Percentiles rank a stretch among this genome's conserved stretches.
Conservation (phyloP, 1,140 invertebrate genomes). For the Harpegnathos saltator region DNA sequence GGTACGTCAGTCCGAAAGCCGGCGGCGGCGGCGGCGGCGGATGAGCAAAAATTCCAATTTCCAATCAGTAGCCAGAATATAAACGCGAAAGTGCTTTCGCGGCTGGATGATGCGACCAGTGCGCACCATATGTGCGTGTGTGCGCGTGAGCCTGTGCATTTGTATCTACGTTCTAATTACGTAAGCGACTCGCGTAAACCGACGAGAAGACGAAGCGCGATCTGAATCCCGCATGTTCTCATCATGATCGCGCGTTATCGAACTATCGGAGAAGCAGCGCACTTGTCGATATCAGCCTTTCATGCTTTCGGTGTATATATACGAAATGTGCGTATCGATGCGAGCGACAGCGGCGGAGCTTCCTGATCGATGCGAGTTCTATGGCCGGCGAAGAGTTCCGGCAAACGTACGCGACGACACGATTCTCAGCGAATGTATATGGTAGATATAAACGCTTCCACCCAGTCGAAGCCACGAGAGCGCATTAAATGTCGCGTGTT, state of each 20-base stretch:
- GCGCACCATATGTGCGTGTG: too few relatives aligned
- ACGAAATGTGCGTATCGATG: constrained; percentile 9
- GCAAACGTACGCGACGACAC: background rate
- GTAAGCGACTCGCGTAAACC: background rate
- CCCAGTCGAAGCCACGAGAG: background rate
- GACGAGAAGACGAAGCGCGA: background rate
- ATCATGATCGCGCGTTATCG: background rate
- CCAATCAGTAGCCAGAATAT: constrained; percentile 14
- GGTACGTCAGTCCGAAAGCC: background rate
- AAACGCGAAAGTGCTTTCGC: constrained; percentile 24
- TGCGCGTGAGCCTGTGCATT: too few relatives aligned
- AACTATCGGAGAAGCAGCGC: background rate
- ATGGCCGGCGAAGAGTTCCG: background rate
- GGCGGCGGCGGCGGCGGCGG: background rate
- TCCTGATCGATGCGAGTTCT: constrained; percentile 42
- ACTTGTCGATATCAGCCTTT: background rate
- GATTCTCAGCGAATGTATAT: background rate
- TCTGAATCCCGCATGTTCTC: constrained; percentile 25
- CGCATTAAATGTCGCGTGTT: background rate
- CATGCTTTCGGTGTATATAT: background rate
- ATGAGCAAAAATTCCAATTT: constrained; percentile 18
- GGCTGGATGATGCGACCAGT: background rate
- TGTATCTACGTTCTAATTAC: too few relatives aligned
- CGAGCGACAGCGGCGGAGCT: background rate
- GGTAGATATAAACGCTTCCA: too few relatives aligned